phyloP scores from a whole-genome alignment of 2,113 vertebrate species.

The Candoia aspera region DNA sequence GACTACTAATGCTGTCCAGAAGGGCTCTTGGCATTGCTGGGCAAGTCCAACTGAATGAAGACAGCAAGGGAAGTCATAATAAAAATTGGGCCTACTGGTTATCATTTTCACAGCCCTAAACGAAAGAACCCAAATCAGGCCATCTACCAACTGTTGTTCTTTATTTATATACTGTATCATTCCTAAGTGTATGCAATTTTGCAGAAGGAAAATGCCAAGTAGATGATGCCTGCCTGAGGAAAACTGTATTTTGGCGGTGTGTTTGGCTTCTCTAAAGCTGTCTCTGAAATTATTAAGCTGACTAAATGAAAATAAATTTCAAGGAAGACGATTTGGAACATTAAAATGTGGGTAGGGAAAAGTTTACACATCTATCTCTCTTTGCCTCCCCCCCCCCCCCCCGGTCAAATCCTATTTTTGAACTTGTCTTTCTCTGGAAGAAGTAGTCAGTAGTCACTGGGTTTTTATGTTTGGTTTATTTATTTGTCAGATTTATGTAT shows the following conservation, averaged over 20 bases:
- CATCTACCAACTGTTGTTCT: background rate
- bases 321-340: background rate
- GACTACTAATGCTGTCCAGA: background rate
- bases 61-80: background rate
- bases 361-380: background rate
- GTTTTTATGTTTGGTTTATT: background rate
- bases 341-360: background rate
- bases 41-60: background rate
- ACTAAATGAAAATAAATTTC: background rate
- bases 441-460: background rate
- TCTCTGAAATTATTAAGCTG: background rate
- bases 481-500: background rate
- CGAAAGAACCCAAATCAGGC: background rate
- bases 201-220: background rate
- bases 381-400: no score
- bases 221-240: background rate
- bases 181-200: background rate
- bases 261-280: background rate
- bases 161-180: background rate
- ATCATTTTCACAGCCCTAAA: background rate
- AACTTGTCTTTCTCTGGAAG: background rate
- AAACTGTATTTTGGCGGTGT: background rate
- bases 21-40: background rate
- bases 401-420: background rate
- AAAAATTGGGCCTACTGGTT: background rate